phyloP scores from a whole-genome alignment of 2,888 invertebrate species.

The Andrena camellia region DNA sequence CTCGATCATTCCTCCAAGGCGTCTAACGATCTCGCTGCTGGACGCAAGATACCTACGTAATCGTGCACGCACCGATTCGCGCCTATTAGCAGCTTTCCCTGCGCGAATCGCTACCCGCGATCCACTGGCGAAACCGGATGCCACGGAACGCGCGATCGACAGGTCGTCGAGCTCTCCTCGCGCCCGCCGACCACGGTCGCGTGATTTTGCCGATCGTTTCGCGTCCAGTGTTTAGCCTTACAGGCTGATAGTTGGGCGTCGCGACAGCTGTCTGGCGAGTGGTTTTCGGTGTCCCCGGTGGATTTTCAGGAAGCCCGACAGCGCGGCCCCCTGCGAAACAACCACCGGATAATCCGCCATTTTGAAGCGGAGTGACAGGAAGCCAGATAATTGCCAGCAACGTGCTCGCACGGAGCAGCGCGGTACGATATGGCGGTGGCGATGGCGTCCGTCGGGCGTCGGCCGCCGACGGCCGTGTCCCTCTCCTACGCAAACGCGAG shows the following conservation, averaged over 20 bases:
- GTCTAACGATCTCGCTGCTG: background rate
- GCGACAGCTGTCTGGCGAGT: background rate
- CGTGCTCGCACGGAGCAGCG: slow-evolving; percentile 42
- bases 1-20: background rate
- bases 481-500: slow-evolving; percentile 35
- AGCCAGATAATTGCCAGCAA: slow-evolving; percentile 70
- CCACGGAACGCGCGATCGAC: background rate
- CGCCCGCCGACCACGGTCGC: too few relatives aligned
- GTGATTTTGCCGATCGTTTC: too few relatives aligned
- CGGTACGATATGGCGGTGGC: slow-evolving; percentile 26
- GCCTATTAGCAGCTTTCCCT: background rate
- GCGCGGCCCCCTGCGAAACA: slow-evolving; percentile 11
- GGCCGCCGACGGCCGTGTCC: slow-evolving; percentile 28
- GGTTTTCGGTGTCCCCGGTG: slow-evolving; percentile 5
- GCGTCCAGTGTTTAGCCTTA: too few relatives aligned
- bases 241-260: background rate
- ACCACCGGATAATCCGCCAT: slow-evolving; percentile 66
- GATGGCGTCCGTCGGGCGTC: slow-evolving; percentile 68
- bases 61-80: slow-evolving; percentile 17
- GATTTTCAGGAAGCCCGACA: slow-evolving; percentile 43
- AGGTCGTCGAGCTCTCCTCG: too few relatives aligned
- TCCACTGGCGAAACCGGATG: slow-evolving; percentile 4
- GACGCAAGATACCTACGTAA: slow-evolving; percentile 16
- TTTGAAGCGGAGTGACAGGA: slow-evolving; percentile 72
- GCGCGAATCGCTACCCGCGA: background rate